phyloP scores from a whole-genome alignment of 2,113 vertebrate species.

The Pongo abelii region DNA sequence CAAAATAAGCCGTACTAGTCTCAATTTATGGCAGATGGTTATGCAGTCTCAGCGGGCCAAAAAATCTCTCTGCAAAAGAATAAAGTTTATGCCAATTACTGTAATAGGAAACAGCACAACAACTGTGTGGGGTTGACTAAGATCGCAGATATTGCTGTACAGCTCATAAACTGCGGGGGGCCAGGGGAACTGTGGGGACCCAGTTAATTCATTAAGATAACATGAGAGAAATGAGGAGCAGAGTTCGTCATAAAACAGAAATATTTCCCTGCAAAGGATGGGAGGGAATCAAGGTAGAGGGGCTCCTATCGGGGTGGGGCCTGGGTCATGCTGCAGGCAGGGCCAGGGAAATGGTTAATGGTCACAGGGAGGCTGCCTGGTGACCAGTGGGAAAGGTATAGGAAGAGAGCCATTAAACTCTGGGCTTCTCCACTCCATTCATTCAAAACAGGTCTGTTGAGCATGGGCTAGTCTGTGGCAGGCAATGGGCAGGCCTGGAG shows the following conservation, averaged over 20 bases:
- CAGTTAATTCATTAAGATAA: slow-evolving; percentile 77
- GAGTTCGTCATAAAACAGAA: slow-evolving; percentile 52
- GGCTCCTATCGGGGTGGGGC: background rate
- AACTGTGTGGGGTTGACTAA: background rate
- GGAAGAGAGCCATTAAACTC: background rate
- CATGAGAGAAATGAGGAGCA: slow-evolving; percentile 24
- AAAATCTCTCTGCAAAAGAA: slow-evolving; percentile 61
- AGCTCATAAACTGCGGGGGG: slow-evolving; percentile 34
- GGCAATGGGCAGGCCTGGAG: background rate
- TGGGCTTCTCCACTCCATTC: background rate
- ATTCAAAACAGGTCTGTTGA: background rate
- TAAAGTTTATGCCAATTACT: slow-evolving; percentile 57
- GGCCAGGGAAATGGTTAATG: background rate
- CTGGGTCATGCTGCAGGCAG: background rate
- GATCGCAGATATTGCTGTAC: slow-evolving; percentile 1
- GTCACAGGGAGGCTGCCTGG: background rate
- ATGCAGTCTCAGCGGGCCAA: slow-evolving; percentile 70
- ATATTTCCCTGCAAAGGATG: background rate
- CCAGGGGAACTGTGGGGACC: slow-evolving; percentile 36
- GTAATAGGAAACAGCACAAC: slow-evolving; percentile 63
- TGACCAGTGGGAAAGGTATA: background rate
- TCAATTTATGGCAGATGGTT: slow-evolving; percentile 71
- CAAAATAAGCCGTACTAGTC: slow-evolving; percentile 72
- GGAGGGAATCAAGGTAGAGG: background rate
- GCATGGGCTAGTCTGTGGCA: accelerated